Percentiles rank a stretch among this genome's conserved stretches.
Evolutionary conservation across 2,888 invertebrate genomes (phyloP).

Genomic region (Drosophila paramelanica): DNA sequence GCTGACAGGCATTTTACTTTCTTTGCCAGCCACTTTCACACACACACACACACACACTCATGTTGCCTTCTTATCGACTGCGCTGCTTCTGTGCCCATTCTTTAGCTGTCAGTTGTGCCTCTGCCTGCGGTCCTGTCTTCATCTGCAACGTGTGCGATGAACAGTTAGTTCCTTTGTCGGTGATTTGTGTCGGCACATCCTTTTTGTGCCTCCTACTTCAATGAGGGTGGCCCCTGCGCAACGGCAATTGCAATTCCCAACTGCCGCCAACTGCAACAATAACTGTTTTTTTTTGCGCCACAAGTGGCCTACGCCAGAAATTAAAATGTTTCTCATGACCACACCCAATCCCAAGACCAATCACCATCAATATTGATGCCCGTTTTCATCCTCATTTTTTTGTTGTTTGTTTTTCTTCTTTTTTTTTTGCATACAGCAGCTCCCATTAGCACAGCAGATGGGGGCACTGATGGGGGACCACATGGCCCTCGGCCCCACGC

Average conservation of each 20-base stretch:
- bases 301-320: slow-evolving; percentile 58
- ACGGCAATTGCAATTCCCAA: slow-evolving; percentile 3
- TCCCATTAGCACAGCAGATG: slow-evolving; percentile 55
- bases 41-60: slow-evolving; percentile 14
- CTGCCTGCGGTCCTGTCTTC: slow-evolving; percentile 62
- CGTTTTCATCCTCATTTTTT: not conserved
- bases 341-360: slow-evolving; percentile 46
- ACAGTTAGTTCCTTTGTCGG: slow-evolving; percentile 78
- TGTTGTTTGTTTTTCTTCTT: slow-evolving; percentile 1
- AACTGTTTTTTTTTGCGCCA: slow-evolving; percentile 69
- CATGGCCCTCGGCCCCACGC: slow-evolving; percentile 54
- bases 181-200: slow-evolving; percentile 75
- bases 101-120: slow-evolving; percentile 72
- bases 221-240: slow-evolving; percentile 68
- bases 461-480: slow-evolving; percentile 30
- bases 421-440: slow-evolving; percentile 56
- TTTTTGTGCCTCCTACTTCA: slow-evolving; percentile 45
- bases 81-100: slow-evolving; percentile 60
- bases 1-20: slow-evolving; percentile 76
- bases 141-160: slow-evolving; percentile 76
- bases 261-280: slow-evolving; percentile 50
- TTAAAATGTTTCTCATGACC: slow-evolving; percentile 26
- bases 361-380: slow-evolving; percentile 12
- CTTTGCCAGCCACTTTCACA: slow-evolving; percentile 65
- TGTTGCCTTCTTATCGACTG: slow-evolving; percentile 47